Conservation (phyloP, 2,888 invertebrate species). For the Mesopsocus fuscifrons region DNA sequence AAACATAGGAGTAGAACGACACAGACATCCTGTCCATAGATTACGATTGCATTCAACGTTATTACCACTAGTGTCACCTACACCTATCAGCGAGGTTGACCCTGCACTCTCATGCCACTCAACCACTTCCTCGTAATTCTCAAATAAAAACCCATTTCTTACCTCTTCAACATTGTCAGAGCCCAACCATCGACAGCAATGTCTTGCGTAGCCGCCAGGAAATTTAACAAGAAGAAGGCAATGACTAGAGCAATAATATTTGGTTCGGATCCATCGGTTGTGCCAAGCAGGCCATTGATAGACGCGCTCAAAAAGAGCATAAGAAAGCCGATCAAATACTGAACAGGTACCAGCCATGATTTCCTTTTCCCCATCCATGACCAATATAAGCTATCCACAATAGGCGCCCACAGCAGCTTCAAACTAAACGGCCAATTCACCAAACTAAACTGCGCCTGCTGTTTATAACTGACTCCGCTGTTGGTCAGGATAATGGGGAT, state of each 20-base stretch:
- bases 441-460: slow-evolving; percentile 91
- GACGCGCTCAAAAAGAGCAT: slow-evolving; percentile 71
- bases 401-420: slow-evolving; percentile 94
- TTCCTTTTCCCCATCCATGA: slow-evolving; percentile 78
- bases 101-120: too few species aligned
- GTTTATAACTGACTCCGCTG: slow-evolving; percentile 77
- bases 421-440: slow-evolving; percentile 82
- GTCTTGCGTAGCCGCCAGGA: slow-evolving; percentile 97
- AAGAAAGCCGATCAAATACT: slow-evolving; percentile 54
- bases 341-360: slow-evolving; percentile 86
- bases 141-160: too few species aligned
- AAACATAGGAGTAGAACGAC: too few species aligned
- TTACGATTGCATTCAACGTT: too few species aligned
- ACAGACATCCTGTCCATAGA: too few species aligned
- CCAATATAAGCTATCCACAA: slow-evolving; percentile 85
- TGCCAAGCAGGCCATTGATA: slow-evolving; percentile 58
- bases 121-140: too few species aligned
- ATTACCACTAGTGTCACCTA: too few species aligned
- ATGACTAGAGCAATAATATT: slow-evolving; percentile 61
- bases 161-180: slow-evolving; percentile 91
- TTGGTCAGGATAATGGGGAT: slow-evolving; percentile 92
- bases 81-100: too few species aligned
- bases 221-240: slow-evolving; percentile 81
- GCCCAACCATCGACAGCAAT: slow-evolving; percentile 99
- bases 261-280: slow-evolving; percentile 26